These are phyloP conservation scores for Myotis pilosus DNA, from an alignment of 2,797 vertebrate genomes.

Conservation along the genomic window DNA sequence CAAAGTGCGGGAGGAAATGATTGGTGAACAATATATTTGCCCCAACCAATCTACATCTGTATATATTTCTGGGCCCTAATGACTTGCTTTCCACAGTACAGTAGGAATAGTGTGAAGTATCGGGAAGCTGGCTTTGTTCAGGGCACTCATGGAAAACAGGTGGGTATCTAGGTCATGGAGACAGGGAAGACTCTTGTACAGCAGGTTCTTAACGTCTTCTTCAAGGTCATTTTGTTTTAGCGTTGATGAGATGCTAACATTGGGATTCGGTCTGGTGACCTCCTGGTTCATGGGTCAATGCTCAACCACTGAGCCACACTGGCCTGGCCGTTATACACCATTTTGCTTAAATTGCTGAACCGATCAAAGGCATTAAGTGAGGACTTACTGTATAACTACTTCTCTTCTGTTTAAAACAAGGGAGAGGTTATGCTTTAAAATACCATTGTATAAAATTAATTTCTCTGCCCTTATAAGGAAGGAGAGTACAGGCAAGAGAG, in stretches of 20 bases:
- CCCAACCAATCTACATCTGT: background rate
- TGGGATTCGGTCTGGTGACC: too few species aligned
- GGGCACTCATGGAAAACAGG: background rate
- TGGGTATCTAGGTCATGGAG: background rate
- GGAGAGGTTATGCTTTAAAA: background rate
- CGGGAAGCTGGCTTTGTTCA: background rate
- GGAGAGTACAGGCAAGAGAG: background rate
- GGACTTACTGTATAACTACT: background rate
- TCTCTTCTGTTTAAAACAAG: conserved; percentile 33
- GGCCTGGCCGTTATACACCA: background rate
- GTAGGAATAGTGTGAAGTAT: background rate
- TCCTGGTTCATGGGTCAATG: too few species aligned
- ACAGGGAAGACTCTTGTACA: background rate
- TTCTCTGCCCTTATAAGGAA: background rate
- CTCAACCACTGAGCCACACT: too few species aligned
- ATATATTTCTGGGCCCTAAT: background rate
- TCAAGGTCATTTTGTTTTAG: background rate
- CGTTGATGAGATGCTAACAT: background rate
- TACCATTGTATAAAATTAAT: background rate
- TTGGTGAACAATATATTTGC: background rate
- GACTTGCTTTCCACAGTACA: background rate
- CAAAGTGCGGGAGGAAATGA: background rate
- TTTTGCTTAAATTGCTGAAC: background rate
- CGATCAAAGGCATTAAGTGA: background rate
- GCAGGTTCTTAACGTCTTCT: background rate